Base-by-base conservation (phyloP, 2,888 invertebrate species). In the Acanthosepion pharaonis region DNA sequence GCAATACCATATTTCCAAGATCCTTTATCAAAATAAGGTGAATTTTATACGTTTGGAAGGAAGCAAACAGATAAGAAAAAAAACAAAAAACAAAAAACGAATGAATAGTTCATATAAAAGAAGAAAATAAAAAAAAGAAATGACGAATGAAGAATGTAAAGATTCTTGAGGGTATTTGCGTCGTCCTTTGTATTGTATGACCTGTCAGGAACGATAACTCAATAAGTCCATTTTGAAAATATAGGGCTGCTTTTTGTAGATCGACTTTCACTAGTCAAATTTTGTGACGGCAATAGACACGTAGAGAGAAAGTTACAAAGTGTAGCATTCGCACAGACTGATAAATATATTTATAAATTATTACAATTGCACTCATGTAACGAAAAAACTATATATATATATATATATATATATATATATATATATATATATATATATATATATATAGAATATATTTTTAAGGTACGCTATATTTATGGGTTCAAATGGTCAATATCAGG, bases 151-250 rank as follows among this genome's bases (percentile, higher is more conserved):
- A 78, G n/a, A 78, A 11, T 78, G 78, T 33, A 78, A 18, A 78
- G 5, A 78, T 78, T 78, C 78, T 33, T 33, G 78, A n/a, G 78
- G 78, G n/a, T 78, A 78, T 33, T 78, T 78, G n/a, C 15, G 18
- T 78, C 33, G 33, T 78, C 78, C 11, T n/a, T 78, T 33, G 78
- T 78, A n/a, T 78, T 78, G n/a, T 33, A 33, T 78, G 78, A 78
- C 78, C 78, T 78, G 78, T 78, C 78, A 78, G n/a, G 78, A 78
- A 78, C n/a, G 78, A 78, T 78, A 78, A n/a, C 78, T n/a, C 78
- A 78, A 78, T 78, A 78, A 78, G 78, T 78, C 78, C 78, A 78
- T 78, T 78, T 78, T 8, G n/a, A 15, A 78, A 78, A 78, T 78
- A 78, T 78, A 78, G 15, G n/a, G 3, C n/a, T n/a, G n/a, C 18